phyloP scores from a whole-genome alignment of 2,113 vertebrate genomes.

The Syngnathus typhle region DNA sequence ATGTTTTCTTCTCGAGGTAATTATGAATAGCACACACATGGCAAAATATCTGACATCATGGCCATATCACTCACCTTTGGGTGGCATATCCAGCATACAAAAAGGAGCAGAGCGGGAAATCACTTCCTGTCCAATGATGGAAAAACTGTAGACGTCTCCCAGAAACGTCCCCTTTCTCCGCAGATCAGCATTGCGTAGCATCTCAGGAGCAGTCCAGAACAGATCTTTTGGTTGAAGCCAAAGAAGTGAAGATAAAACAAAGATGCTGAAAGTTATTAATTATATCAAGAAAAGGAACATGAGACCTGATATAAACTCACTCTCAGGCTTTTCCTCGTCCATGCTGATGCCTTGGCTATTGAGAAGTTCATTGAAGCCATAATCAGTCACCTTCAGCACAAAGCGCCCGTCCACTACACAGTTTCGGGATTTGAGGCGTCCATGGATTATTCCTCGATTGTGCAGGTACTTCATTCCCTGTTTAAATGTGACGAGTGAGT shows the following conservation, averaged over 20 bases:
- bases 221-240: conserved; percentile 61
- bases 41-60: neutral
- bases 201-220: conserved; percentile 87
- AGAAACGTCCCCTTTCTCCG: conserved; percentile 67
- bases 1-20: too few relatives aligned
- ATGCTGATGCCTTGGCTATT: conserved; percentile 61
- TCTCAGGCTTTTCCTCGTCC: conserved; percentile 58
- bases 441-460: conserved; percentile 77
- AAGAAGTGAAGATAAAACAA: neutral
- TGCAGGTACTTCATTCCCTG: conserved; percentile 89
- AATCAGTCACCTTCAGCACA: conserved; percentile 89
- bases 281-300: neutral
- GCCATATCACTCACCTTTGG: conserved; percentile 67
- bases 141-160: conserved; percentile 80
- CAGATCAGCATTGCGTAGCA: conserved; percentile 67
- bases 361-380: conserved; percentile 79
- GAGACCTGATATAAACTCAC: conserved; percentile 52
- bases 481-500: neutral
- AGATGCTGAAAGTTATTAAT: neutral
- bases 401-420: conserved; percentile 92
- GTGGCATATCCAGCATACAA: conserved; percentile 81
- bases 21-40: too few relatives aligned
- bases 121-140: conserved; percentile 86
- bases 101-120: conserved; percentile 80
- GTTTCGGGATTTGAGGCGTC: conserved; percentile 88